phyloP scores from a whole-genome alignment of 2,797 vertebrate species.

The Peromyscus eremicus region DNA sequence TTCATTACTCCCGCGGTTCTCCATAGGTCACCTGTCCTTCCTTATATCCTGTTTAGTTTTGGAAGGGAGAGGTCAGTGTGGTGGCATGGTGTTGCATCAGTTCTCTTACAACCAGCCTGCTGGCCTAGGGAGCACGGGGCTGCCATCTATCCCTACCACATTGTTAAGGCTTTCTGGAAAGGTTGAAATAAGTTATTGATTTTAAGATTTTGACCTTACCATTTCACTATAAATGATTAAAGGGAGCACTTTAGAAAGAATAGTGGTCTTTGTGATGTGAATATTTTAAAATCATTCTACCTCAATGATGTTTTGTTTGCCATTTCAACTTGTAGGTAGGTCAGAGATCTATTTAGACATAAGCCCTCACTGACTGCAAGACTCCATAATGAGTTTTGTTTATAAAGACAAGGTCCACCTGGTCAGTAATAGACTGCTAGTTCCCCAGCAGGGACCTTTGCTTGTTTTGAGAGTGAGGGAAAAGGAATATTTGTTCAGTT shows the following conservation, averaged over 20 bases:
- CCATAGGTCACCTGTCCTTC: background rate
- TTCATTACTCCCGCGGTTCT: background rate
- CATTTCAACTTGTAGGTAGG: background rate
- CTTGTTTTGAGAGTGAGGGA: constrained; percentile 61
- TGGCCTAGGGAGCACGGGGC: background rate
- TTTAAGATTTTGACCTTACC: background rate
- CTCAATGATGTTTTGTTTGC: background rate
- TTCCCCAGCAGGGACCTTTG: constrained; percentile 28
- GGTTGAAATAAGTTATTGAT: constrained; percentile 29
- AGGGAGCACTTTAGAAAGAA: background rate
- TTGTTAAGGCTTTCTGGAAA: background rate
- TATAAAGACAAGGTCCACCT: constrained; percentile 54
- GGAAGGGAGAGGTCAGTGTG: background rate
- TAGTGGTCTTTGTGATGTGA: background rate
- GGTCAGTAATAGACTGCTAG: constrained; percentile 35
- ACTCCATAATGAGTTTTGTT: constrained; percentile 49
- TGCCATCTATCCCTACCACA: background rate
- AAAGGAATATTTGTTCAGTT: constrained; percentile 70
- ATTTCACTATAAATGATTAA: constrained; percentile 42
- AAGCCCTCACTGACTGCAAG: constrained; percentile 18
- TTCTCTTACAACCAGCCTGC: background rate
- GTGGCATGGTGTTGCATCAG: too few relatives aligned
- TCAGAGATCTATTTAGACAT: constrained; percentile 46
- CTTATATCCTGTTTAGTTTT: background rate
- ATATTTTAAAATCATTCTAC: constrained; percentile 30